Base-by-base conservation (phyloP, 2,888 invertebrate species). In the Anarsia innoxiella region DNA sequence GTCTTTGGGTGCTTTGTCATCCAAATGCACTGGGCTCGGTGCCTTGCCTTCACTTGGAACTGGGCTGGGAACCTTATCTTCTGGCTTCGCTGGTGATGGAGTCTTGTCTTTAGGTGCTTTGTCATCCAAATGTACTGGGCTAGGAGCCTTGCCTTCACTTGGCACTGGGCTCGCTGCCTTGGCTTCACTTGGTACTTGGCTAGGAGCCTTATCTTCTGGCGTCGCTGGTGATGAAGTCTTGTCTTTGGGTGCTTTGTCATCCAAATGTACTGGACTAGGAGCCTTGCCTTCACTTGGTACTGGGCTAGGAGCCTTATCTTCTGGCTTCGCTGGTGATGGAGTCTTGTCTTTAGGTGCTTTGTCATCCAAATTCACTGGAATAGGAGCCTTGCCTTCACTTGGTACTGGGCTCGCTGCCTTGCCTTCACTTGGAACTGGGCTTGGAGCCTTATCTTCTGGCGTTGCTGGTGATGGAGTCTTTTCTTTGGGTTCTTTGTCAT, bases 281-380 rank as follows among this genome's bases (percentile, higher is more conserved):
- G 3, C 19, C 19, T 19, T 19, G 4, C 6, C 19, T 5, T 6
- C 19, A 5, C 4, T 3, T 6, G 3, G 3, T 3, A 19, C 3
- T 19, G 6, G 6, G 19, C 19, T 19, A 5, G 19, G 3, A 3
- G 19, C 19, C 6, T 19, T 19, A 19, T 19, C 19, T n/a, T 31
- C 19, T 12, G 12, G 15, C 11, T 27, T 34, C 2, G n/a, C 39
- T 8, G 42, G 37, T 14, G 37, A 44, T 1, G 38, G 31, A 1
- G 14, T 23, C 6, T 50, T 47, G 0, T 42, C 37, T 0, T 37
- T n/a, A n/a, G n/a, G n/a, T n/a, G 3, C 23, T 6, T 19, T 25
- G 3, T 37, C 37, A 13, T 10, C 29, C 14, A 13, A 19, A 6
- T 29, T 14, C 3, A 28, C 9, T 12, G 27, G 27, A 9, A 12